These are phyloP conservation scores for Scomber colias DNA, from an alignment of 2,113 vertebrate genomes.

Conservation along the genomic window DNA sequence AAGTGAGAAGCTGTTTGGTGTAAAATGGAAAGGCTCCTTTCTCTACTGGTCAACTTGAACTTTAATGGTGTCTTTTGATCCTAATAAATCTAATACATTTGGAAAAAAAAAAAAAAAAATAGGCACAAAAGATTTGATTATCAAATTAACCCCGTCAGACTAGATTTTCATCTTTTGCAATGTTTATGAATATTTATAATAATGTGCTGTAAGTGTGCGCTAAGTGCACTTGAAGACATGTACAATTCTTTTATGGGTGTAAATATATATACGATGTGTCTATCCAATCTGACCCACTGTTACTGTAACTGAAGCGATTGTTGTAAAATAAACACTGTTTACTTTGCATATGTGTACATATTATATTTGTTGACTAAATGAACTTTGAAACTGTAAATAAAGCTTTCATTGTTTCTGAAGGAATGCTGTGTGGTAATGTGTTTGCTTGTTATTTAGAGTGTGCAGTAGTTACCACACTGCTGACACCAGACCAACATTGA, in stretches of 20 bases:
- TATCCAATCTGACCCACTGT: conserved; percentile 60
- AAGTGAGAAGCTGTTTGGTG: conserved; percentile 40
- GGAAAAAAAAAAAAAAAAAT: conserved; percentile 4
- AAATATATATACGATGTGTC: conserved; percentile 80
- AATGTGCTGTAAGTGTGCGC: conserved; percentile 65
- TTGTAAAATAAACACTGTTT: conserved; percentile 87
- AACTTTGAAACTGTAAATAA: conserved; percentile 98
- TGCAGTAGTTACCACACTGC: not conserved
- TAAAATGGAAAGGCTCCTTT: not conserved
- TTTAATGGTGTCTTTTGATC: conserved; percentile 20
- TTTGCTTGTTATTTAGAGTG: not conserved
- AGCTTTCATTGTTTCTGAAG: conserved; percentile 87
- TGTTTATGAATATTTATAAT: conserved; percentile 82
- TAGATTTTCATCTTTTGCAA: conserved; percentile 56
- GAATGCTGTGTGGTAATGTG: conserved; percentile 11
- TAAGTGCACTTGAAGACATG: conserved; percentile 78
- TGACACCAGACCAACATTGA: not conserved
- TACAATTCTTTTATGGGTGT: conserved; percentile 87
- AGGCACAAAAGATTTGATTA: conserved; percentile 68
- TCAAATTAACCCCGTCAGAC: conserved; percentile 53
- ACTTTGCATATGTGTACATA: conserved; percentile 91
- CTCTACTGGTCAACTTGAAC: not conserved
- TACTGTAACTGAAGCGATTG: conserved; percentile 62
- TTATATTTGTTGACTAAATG: conserved; percentile 94
- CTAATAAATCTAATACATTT: conserved; percentile 7